Base-by-base conservation (phyloP, 2,113 vertebrate genomes). In the Periophthalmus modestus region DNA sequence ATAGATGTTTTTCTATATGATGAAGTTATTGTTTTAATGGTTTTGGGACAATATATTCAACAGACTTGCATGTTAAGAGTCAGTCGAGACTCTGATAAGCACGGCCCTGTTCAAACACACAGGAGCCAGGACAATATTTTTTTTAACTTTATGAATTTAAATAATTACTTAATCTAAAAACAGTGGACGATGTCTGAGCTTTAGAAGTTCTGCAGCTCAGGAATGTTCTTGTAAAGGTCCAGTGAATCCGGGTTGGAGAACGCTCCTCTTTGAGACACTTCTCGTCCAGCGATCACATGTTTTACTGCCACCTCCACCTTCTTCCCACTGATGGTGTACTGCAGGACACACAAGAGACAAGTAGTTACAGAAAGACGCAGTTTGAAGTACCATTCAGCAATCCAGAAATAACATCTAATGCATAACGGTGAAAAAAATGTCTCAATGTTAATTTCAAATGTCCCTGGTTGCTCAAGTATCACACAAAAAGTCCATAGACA, bases 271-370 rank as follows among this genome's bases (percentile, higher is more conserved):
- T 98, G 95, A 4, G 92, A 87, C 65, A 98, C 96, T 6, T 95
- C 90, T 66, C 93, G 95, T 5, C 97, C 97, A 0, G 97, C 95
- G 12, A 99, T 92, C 78, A 98, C 86, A 89, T 98, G 96, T 73
- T 98, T 98, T 83, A 99, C 97, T 0, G 98, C 97, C 78, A 98
- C 95, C 86, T 99, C 97, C 77, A 99, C 97, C 77, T 99, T 99
- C 88, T 99, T 99, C 6, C 98, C 97, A 1, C 95, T 99, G 87
- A 97, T 92, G 0, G 97, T 98, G 70, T 98, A 98, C 97, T 98
- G 92, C 65, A 72, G 59, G 24, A 52, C 19, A 59, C 57, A 39
- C 62, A 43, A 43, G 34, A n/a, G 19, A 39, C 43, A 21, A 5
- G 4, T 1, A 15, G 11, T 62, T 62, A 62, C 4, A 21, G 16